Evolutionary conservation across 2,113 vertebrate genomes (phyloP).

Genomic region (Harpagus bidentatus): DNA sequence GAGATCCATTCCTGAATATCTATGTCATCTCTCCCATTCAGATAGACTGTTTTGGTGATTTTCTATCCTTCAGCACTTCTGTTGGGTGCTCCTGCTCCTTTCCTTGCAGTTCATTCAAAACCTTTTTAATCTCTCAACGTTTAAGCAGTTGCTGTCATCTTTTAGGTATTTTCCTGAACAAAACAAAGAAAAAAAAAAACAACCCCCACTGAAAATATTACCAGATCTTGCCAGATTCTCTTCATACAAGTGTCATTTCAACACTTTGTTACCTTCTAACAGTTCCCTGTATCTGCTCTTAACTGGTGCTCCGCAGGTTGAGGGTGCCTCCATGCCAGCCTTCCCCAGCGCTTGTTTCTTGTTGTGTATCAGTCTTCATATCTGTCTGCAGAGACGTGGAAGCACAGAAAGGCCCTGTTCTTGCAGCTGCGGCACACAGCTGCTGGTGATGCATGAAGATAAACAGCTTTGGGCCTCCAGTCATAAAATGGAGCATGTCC

Average conservation of each 20-base stretch:
- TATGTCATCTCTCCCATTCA: background rate
- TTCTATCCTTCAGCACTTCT: background rate
- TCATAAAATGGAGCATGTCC: background rate
- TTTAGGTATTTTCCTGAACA: background rate
- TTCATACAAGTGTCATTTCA: background rate
- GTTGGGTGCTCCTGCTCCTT: background rate
- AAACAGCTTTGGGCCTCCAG: background rate
- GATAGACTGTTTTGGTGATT: background rate
- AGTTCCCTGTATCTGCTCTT: background rate
- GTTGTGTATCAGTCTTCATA: fast-evolving
- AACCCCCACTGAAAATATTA: background rate
- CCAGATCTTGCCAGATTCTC: background rate
- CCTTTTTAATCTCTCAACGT: background rate
- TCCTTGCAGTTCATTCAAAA: background rate
- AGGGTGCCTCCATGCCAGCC: background rate
- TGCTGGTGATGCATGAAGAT: background rate
- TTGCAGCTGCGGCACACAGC: background rate
- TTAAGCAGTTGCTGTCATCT: background rate
- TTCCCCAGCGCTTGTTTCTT: background rate
- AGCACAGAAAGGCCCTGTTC: background rate
- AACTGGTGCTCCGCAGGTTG: fast-evolving
- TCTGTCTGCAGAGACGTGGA: fast-evolving
- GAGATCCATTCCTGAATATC: background rate
- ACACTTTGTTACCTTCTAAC: background rate
- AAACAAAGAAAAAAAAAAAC: background rate